Conservation (phyloP, 2,888 invertebrate genomes). For the Ennomos fuscantarius region DNA sequence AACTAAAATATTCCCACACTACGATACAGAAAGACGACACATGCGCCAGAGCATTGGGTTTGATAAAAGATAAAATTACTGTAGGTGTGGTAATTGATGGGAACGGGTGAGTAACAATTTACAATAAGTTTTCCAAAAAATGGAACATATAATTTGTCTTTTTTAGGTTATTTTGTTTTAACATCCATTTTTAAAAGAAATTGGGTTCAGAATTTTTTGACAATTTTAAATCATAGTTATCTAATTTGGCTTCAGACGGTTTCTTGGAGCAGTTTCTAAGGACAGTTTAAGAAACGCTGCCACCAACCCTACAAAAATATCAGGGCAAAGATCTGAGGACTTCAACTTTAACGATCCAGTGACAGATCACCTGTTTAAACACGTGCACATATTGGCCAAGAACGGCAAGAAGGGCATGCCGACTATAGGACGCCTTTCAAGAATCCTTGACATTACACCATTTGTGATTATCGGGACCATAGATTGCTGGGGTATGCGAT, state of each 20-base stretch:
- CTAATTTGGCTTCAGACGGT: slow-evolving; percentile 39
- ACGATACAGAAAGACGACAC: slow-evolving; percentile 74
- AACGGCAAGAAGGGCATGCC: slow-evolving; percentile 58
- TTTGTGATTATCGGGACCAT: slow-evolving; percentile 86
- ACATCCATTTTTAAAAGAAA: too few species aligned
- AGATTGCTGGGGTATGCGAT: too few species aligned
- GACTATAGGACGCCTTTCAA: slow-evolving; percentile 88
- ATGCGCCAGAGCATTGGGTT: slow-evolving; percentile 44
- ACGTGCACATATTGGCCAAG: slow-evolving; percentile 87
- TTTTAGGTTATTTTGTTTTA: slow-evolving; percentile 1
- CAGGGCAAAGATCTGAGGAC: slow-evolving; percentile 78
- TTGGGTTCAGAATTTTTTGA: too few species aligned
- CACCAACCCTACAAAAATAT: slow-evolving; percentile 59
- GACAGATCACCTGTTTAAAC: slow-evolving; percentile 86
- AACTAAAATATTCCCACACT: slow-evolving; percentile 44
- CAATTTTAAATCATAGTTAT: too few species aligned
- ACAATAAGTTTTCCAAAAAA: too few species aligned
- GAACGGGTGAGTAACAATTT: slow-evolving; percentile 56
- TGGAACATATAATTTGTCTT: too few species aligned
- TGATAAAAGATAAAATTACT: slow-evolving; percentile 42
- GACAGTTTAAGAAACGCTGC: slow-evolving; percentile 86
- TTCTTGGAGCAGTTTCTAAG: slow-evolving; percentile 53
- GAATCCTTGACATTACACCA: slow-evolving; percentile 90
- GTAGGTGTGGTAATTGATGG: slow-evolving; percentile 58
- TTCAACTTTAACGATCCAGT: slow-evolving; percentile 83